Evolutionary conservation across 2,797 vertebrate species (phyloP).

Genomic region (Hoplostethus mediterraneus): DNA sequence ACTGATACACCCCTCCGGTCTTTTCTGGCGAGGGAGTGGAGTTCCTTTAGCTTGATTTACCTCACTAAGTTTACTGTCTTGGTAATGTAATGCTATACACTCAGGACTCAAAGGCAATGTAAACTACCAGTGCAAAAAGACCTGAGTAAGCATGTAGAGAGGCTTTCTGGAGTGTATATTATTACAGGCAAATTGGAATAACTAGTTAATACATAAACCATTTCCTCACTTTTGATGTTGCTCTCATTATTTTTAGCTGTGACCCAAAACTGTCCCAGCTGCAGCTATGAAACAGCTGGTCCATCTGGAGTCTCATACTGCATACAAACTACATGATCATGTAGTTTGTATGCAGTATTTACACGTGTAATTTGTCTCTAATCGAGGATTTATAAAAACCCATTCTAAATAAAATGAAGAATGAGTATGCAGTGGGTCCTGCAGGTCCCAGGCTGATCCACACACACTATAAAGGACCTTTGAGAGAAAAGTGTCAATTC

Average conservation of each 20-base stretch:
- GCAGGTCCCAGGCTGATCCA: too few relatives aligned
- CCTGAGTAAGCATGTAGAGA: slow-evolving; percentile 38
- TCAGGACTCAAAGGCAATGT: slow-evolving; percentile 2
- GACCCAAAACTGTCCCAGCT: slow-evolving; percentile 28
- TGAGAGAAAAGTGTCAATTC: too few relatives aligned
- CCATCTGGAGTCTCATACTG: slow-evolving; percentile 16
- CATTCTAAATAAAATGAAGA: too few relatives aligned
- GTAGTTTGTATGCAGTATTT: slow-evolving; percentile 5
- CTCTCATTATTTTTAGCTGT: slow-evolving; percentile 37
- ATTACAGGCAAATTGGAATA: slow-evolving; percentile 34
- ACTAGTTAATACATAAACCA: slow-evolving; percentile 37
- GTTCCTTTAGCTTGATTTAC: slow-evolving; percentile 25
- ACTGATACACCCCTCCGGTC: slow-evolving; percentile 5
- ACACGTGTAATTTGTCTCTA: background rate
- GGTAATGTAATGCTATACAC: slow-evolving; percentile 35
- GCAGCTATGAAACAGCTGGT: slow-evolving; percentile 1
- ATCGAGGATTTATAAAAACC: too few relatives aligned
- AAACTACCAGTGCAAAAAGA: slow-evolving; percentile 20
- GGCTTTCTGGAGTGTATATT: background rate
- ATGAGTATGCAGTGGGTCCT: too few relatives aligned
- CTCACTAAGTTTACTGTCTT: slow-evolving; percentile 23
- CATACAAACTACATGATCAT: background rate
- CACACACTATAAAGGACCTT: too few relatives aligned
- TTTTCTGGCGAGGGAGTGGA: slow-evolving; percentile 8
- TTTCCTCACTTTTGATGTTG: slow-evolving; percentile 32